Evolutionary conservation across 2,113 vertebrate genomes (phyloP).

Genomic region (Tricholaema leucomelas): DNA sequence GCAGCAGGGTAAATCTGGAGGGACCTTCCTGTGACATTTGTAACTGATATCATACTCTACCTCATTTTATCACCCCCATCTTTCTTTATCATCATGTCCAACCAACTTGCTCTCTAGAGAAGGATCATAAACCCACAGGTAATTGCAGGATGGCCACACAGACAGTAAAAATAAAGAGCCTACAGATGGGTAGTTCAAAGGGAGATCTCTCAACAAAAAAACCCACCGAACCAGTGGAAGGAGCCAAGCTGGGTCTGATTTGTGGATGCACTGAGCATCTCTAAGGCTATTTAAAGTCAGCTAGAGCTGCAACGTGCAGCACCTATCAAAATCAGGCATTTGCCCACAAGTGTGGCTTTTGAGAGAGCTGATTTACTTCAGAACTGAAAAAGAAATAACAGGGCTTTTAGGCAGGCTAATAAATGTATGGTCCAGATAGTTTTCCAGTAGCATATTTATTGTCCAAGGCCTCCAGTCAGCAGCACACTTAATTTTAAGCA

Average conservation of each 20-base stretch:
- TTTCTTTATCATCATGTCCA: conserved; percentile 15
- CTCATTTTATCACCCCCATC: conserved; percentile 49
- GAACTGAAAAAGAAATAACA: conserved; percentile 56
- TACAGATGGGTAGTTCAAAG: conserved; percentile 64
- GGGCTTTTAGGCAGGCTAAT: conserved; percentile 48
- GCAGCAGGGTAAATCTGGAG: background rate
- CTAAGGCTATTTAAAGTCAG: conserved; percentile 33
- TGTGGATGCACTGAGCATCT: conserved; percentile 6
- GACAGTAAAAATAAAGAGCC: conserved; percentile 62
- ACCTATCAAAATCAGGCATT: conserved; percentile 45
- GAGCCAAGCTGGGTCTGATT: conserved; percentile 55
- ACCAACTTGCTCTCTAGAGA: conserved; percentile 40
- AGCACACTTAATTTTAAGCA: conserved; percentile 65
- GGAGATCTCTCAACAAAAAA: conserved; percentile 13
- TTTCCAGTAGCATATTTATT: conserved; percentile 63
- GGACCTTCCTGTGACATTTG: background rate
- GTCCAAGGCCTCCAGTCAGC: conserved; percentile 56
- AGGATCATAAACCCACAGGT: conserved; percentile 63
- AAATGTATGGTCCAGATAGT: conserved; percentile 56
- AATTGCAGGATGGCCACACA: conserved; percentile 65
- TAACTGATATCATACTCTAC: conserved; percentile 44
- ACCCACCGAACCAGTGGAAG: conserved; percentile 27
- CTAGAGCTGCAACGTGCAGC: conserved; percentile 28
- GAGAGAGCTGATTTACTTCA: conserved; percentile 49
- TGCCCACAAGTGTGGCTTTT: conserved; percentile 44